Evolutionary conservation across 2,888 invertebrate genomes (phyloP), one percentile per base, ranked within the genome.

Genomic region (Microplitis deprimator): DNA sequence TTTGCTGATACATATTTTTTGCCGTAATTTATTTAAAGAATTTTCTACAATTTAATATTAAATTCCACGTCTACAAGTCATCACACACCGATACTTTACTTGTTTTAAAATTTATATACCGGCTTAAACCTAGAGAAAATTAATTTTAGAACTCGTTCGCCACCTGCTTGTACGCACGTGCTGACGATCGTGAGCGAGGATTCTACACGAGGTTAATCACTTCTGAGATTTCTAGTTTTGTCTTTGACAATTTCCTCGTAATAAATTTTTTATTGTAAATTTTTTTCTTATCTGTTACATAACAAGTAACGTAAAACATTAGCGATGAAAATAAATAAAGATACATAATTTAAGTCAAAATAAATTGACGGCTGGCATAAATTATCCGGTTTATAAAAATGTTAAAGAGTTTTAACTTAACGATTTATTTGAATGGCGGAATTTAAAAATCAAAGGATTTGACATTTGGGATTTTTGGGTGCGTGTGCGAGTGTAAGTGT

Each of bases 111-210:
- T 16, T 20, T 64, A 70, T 64, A 70, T 62, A 59, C 13, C 50
- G 50, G 10, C 13, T 50, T 13, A 71, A 41, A 62, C 62, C 64
- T 62, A 50, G 76, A 69, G 41, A 62, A 70, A 76, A 76, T 76
- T 76, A 76, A 76, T 70, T 76, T 76, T 76, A 76, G 76, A 74
- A 74, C 74, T 50, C 50, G 50, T 68, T 17, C 73, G 29, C 40
- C 73, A 73, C 73, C 73, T 73, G 73, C 65, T 73, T 59, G 50
- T 13, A 70, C 70, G 20, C 70, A 59, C 70, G 68, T 41, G 70
- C 70, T 70, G 10, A 13, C 50, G 50, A 50, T 50, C 50, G 50
- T 13, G 50, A 29, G 13, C 8, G 20, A 20, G 6, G 6, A 13
- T 67, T 67, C 38, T 10, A 13, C 60, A 59, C 41, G 70, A 39